A percentile compares a stretch with the other conserved stretches of the same genome.
Evolutionary conservation across 2,888 invertebrate genomes (phyloP).

Genomic region (Thereva nobilitata): DNA sequence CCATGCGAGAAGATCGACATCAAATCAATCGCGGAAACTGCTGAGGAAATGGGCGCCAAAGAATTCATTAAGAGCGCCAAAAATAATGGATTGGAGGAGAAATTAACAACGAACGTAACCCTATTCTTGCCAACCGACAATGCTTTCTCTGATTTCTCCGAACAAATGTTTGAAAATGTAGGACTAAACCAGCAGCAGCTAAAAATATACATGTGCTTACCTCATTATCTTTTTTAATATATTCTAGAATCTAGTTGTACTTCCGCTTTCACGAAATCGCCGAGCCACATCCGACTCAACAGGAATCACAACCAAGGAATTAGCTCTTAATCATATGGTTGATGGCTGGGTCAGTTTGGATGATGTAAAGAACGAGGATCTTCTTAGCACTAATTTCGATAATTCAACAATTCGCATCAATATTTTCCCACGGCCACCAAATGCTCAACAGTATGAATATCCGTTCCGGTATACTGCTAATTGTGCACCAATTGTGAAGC

Average conservation of each 20-base stretch:
- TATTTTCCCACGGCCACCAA: conserved; percentile 44
- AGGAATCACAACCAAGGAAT: conserved; percentile 58
- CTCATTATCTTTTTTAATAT: too few relatives aligned
- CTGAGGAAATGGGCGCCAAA: conserved; percentile 63
- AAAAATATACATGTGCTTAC: too few relatives aligned
- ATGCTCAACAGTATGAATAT: conserved; percentile 50
- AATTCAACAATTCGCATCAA: conserved; percentile 57
- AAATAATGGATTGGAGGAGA: conserved; percentile 60
- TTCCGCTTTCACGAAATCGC: conserved; percentile 46
- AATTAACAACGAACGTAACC: conserved; percentile 63
- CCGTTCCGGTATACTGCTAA: conserved; percentile 64
- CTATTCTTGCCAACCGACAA: conserved; percentile 67
- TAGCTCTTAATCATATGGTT: conserved; percentile 64
- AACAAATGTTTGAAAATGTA: conserved; percentile 62
- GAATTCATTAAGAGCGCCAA: conserved; percentile 64
- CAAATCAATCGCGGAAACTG: conserved; percentile 62
- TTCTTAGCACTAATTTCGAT: conserved; percentile 54
- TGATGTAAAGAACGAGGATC: conserved; percentile 64
- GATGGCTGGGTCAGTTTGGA: conserved; percentile 63
- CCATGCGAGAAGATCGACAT: conserved; percentile 64
- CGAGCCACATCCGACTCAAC: conserved; percentile 43
- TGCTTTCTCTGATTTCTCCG: conserved; percentile 64
- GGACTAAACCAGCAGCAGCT: background rate
- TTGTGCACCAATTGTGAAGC: conserved; percentile 66
- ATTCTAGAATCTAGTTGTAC: conserved; percentile 59